Percentiles rank a stretch among this genome's conserved stretches.
These are phyloP conservation scores for Sminthurinus signatus DNA, from an alignment of 1,140 invertebrate genomes.

Conservation along the genomic window DNA sequence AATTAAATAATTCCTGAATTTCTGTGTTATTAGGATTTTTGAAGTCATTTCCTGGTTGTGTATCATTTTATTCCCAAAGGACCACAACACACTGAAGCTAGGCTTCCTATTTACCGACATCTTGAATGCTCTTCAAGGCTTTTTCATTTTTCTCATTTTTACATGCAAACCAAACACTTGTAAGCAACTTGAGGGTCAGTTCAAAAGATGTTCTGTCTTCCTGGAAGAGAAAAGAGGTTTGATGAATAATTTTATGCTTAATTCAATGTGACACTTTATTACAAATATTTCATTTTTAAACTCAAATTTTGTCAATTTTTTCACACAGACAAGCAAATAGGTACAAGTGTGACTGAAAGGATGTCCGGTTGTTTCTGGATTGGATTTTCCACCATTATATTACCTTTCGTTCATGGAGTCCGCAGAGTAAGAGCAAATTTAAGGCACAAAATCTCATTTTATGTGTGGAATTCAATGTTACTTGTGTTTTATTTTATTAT, in stretches of 20 bases:
- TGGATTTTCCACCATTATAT: constrained; percentile 16
- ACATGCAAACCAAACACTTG: constrained; percentile 41
- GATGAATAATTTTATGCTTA: not conserved
- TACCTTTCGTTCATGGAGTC: constrained; percentile 31
- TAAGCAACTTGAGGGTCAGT: constrained; percentile 38
- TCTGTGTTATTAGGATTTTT: constrained; percentile 39
- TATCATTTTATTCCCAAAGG: not conserved
- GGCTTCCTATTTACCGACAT: constrained; percentile 29
- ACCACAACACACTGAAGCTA: not conserved
- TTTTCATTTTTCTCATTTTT: constrained; percentile 40
- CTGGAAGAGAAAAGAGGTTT: constrained; percentile 28
- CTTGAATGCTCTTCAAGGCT: constrained; percentile 37
- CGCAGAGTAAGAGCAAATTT: no score
- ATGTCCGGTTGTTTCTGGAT: constrained; percentile 7
- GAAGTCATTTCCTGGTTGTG: constrained; percentile 34
- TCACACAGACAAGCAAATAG: constrained; percentile 1
- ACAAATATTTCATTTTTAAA: not conserved
- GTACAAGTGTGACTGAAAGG: not conserved
- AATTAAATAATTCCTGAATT: no score
- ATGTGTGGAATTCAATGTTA: no score
- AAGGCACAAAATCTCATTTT: no score
- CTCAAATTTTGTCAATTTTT: not conserved
- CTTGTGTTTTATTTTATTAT: no score
- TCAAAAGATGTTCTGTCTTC: constrained; percentile 27
- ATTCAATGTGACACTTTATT: no score